Evolutionary conservation across 1,140 invertebrate genomes (phyloP).

Genomic region (Telenomus remus): DNA sequence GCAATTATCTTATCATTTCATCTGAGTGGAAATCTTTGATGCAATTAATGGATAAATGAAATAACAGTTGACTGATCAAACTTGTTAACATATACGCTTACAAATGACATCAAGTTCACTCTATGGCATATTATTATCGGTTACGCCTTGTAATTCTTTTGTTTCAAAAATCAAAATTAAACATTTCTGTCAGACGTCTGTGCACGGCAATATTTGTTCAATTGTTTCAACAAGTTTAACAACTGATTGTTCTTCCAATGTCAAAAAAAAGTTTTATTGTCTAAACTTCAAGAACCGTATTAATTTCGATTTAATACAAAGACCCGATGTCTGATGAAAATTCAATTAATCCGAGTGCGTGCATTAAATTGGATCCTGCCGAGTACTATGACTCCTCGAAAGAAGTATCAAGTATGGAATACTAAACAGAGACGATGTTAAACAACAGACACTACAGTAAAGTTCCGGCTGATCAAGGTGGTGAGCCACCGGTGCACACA

Average conservation of each 20-base stretch:
- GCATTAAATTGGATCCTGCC: constrained; percentile 30
- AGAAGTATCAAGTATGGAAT: constrained; percentile 39
- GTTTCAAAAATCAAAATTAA: too few species aligned
- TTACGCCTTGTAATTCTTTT: too few species aligned
- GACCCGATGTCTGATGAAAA: constrained; percentile 38
- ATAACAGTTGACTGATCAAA: too few species aligned
- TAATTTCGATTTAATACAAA: constrained; percentile 17
- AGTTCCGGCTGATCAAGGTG: constrained; percentile 59
- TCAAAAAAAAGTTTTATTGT: constrained; percentile 1
- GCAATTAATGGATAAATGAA: too few species aligned
- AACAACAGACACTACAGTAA: constrained; percentile 49
- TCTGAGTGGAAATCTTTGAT: too few species aligned
- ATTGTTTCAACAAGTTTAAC: neutral
- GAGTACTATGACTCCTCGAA: constrained; percentile 36
- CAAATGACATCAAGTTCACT: too few species aligned
- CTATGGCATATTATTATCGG: too few species aligned
- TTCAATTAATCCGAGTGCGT: constrained; percentile 23
- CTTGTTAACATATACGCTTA: too few species aligned
- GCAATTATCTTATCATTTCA: too few species aligned
- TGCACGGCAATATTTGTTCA: too few species aligned
- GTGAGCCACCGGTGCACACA: constrained; percentile 44
- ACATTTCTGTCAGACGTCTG: too few species aligned
- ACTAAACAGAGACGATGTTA: constrained; percentile 43
- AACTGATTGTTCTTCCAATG: neutral
- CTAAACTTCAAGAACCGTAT: neutral